phyloP scores from a whole-genome alignment of 1,140 invertebrate genomes.

The Diuraphis noxia region DNA sequence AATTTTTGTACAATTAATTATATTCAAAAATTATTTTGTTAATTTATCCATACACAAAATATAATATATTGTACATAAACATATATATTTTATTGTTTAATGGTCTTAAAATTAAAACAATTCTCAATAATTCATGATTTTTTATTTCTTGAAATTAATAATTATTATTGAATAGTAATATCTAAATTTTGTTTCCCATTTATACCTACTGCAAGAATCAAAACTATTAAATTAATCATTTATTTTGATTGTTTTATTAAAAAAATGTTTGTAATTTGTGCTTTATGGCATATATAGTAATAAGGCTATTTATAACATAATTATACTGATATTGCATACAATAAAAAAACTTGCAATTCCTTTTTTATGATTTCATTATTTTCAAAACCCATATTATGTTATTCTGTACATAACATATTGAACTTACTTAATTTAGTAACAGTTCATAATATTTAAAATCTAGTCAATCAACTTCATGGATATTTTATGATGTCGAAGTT shows the following conservation, averaged over 20 bases:
- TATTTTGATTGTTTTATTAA: background rate
- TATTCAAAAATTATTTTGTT: background rate
- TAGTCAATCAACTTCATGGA: background rate
- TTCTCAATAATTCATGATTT: background rate
- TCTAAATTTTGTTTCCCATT: background rate
- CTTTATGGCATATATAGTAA: background rate
- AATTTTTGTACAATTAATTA: no score
- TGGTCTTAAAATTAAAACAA: background rate
- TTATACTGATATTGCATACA: background rate
- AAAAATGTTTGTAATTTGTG: background rate
- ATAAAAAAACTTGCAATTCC: background rate
- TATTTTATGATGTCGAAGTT: background rate
- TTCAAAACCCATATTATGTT: background rate
- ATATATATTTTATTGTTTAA: background rate
- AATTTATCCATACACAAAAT: background rate
- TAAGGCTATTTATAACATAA: background rate
- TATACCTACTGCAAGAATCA: background rate
- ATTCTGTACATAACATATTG: background rate
- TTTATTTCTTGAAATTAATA: background rate
- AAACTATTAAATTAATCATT: background rate
- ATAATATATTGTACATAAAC: background rate
- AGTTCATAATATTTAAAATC: background rate
- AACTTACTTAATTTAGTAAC: background rate
- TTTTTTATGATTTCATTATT: background rate
- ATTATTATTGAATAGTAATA: background rate